phyloP scores from a whole-genome alignment of 2,797 vertebrate species.

The Geotrypetes seraphini region DNA sequence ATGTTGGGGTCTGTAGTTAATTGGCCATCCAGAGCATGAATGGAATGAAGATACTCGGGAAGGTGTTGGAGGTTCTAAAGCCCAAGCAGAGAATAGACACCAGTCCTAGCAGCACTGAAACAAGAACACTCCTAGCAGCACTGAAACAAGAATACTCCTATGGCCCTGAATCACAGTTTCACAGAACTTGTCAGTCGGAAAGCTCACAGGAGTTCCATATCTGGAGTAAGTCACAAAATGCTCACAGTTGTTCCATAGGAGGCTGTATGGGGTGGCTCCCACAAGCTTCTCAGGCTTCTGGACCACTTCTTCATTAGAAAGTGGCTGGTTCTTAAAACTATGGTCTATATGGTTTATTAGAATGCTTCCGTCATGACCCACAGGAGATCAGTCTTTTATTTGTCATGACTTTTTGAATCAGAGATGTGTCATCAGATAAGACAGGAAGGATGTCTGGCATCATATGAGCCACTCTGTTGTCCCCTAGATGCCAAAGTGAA shows the following conservation, averaged over 20 bases:
- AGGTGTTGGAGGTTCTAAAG: slow-evolving; percentile 54
- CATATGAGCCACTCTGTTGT: slow-evolving; percentile 83
- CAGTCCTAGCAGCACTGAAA: slow-evolving; percentile 64
- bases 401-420: slow-evolving; percentile 72
- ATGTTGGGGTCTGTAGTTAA: no score
- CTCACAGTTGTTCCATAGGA: slow-evolving; percentile 97
- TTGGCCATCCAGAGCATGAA: slow-evolving; percentile 93
- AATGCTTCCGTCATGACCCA: slow-evolving; percentile 75
- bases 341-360: slow-evolving; percentile 81
- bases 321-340: slow-evolving; percentile 58
- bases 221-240: slow-evolving; percentile 95
- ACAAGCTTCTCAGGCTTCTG: slow-evolving; percentile 74
- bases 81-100: slow-evolving; percentile 59
- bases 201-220: slow-evolving; percentile 78
- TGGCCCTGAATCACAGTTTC: slow-evolving; percentile 75
- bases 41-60: slow-evolving; percentile 68
- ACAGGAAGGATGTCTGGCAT: slow-evolving; percentile 88
- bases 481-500: slow-evolving; percentile 95
- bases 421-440: slow-evolving; percentile 51
- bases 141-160: no score
- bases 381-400: slow-evolving; percentile 79
- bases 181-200: slow-evolving; percentile 93
- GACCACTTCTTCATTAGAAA: slow-evolving; percentile 75
- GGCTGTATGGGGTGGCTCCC: slow-evolving; percentile 75
- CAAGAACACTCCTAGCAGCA: slow-evolving; percentile 68